phyloP scores from a whole-genome alignment of 2,888 invertebrate genomes.

The Cyrtodaria siliqua region DNA sequence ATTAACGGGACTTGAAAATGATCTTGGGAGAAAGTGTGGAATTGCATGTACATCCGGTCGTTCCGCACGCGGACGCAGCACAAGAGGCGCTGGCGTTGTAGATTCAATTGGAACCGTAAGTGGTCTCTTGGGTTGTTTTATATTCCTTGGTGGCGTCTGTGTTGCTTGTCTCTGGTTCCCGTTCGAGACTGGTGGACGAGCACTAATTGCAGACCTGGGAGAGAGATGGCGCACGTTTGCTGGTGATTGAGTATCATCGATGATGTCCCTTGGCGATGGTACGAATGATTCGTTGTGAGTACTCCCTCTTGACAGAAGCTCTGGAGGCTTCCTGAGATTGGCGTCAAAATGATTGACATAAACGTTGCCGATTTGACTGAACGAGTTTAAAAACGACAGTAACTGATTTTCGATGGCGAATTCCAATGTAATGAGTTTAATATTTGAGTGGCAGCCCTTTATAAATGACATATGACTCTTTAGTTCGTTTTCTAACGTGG shows the following conservation, averaged over 20 bases:
- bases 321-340: slow-evolving; percentile 44
- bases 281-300: slow-evolving; percentile 34
- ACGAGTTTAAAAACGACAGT: slow-evolving; percentile 50
- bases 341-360: slow-evolving; percentile 49
- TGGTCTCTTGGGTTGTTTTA: slow-evolving; percentile 54
- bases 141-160: slow-evolving; percentile 29
- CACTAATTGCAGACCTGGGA: slow-evolving; percentile 30
- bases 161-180: slow-evolving; percentile 10
- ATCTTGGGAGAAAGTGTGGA: slow-evolving; percentile 47
- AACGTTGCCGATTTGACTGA: slow-evolving; percentile 51
- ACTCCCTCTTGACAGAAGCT: slow-evolving; percentile 40
- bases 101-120: slow-evolving; percentile 57
- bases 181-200: slow-evolving; percentile 17
- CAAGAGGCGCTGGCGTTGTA: slow-evolving; percentile 47
- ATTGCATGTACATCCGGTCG: slow-evolving; percentile 45
- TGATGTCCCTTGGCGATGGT: slow-evolving; percentile 26
- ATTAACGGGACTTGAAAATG: slow-evolving; percentile 51
- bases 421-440: slow-evolving; percentile 50
- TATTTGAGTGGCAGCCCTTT: slow-evolving; percentile 45
- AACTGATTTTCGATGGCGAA: slow-evolving; percentile 51
- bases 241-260: slow-evolving; percentile 22
- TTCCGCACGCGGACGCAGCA: slow-evolving; percentile 47
- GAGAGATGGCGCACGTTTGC: slow-evolving; percentile 35
- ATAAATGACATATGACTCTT: slow-evolving; percentile 54
- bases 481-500: slow-evolving; percentile 49